Evolutionary conservation across 2,888 invertebrate species (phyloP).

Genomic region (Ferrisia virgata): DNA sequence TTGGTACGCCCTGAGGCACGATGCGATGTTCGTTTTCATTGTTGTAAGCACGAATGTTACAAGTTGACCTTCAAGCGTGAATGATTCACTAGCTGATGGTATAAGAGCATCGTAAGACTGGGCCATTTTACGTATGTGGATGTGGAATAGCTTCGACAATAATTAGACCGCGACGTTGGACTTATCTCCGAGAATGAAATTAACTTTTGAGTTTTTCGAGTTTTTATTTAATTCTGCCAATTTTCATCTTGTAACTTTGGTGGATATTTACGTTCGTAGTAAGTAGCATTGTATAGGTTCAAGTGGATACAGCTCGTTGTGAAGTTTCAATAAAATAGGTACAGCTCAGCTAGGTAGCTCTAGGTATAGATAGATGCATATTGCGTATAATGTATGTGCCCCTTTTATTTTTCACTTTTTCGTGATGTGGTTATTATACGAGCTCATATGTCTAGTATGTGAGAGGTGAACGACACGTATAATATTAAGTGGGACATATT

Average conservation of each 20-base stretch:
- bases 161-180: conserved; percentile 19
- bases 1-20: not conserved
- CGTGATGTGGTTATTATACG: not conserved
- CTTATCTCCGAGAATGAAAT: not conserved
- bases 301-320: not conserved
- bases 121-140: not conserved
- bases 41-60: not conserved
- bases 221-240: not conserved
- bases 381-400: not conserved
- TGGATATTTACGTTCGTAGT: not conserved
- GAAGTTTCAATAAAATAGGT: not conserved
- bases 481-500: not conserved
- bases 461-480: not conserved
- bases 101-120: too few species aligned
- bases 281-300: too few species aligned
- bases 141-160: not conserved
- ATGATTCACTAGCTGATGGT: conserved; percentile 8
- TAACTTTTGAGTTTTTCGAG: not conserved
- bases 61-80: not conserved
- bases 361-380: too few species aligned
- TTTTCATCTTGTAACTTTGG: not conserved
- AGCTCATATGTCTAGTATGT: not conserved
- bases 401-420: not conserved
- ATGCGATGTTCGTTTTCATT: conserved; percentile 18
- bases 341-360: not conserved